Conservation (phyloP, 2,888 invertebrate species). For the Petrolisthes manimaculis region DNA sequence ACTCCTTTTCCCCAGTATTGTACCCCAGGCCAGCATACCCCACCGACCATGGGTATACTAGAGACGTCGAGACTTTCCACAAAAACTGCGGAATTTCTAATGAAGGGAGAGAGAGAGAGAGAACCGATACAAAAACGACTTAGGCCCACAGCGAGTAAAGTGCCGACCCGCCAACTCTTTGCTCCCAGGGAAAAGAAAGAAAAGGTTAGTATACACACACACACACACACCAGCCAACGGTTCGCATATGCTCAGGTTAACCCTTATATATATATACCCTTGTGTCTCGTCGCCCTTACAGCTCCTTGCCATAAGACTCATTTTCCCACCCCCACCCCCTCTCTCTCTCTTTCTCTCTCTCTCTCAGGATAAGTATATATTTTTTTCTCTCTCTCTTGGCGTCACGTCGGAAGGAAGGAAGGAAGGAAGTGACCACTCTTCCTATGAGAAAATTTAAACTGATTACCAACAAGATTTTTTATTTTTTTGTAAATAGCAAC, state of each 20-base stretch:
- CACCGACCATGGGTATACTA: constrained; percentile 15
- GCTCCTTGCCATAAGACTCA: not conserved
- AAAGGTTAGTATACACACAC: constrained; percentile 40
- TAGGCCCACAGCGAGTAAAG: constrained; percentile 34
- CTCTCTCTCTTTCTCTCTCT: too few relatives aligned
- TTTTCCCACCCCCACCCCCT: not conserved
- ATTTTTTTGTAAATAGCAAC: constrained; percentile 12
- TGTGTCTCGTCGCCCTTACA: constrained; percentile 12
- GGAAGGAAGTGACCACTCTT: constrained; percentile 52
- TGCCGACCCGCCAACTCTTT: constrained; percentile 44
- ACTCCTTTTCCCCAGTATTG: constrained; percentile 29
- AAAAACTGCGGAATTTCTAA: constrained; percentile 51
- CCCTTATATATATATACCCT: constrained; percentile 21
- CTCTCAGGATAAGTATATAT: too few relatives aligned
- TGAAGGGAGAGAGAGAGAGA: constrained; percentile 29
- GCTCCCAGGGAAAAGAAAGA: constrained; percentile 43
- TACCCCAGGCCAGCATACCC: not conserved
- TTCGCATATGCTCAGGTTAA: constrained; percentile 48
- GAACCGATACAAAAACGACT: constrained; percentile 48
- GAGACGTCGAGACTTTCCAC: constrained; percentile 36
- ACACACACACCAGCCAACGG: constrained; percentile 29
- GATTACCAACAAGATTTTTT: constrained; percentile 46
- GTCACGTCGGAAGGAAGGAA: constrained; percentile 41
- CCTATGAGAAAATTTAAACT: constrained; percentile 52
- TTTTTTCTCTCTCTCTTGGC: constrained; percentile 11